These are phyloP conservation scores for Uloborus diversus DNA, from an alignment of 1,140 invertebrate genomes.

Conservation along the genomic window DNA sequence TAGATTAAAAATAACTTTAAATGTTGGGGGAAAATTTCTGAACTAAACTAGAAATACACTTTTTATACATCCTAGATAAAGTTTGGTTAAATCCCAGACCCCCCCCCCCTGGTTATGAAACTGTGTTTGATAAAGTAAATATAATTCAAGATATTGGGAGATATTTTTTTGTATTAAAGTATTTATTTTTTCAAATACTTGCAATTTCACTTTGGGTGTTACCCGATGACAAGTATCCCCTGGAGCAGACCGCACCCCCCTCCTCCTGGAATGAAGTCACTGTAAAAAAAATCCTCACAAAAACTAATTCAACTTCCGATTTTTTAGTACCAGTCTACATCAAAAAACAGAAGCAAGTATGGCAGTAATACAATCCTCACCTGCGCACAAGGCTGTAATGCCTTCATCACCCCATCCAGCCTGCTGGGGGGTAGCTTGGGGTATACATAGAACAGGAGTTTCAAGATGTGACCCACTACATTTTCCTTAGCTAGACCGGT, in stretches of 20 bases:
- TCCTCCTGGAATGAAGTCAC: too few species aligned
- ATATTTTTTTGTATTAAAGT: neutral
- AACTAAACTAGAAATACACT: too few species aligned
- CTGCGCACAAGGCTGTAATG: conserved; percentile 79
- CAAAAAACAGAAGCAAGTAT: neutral
- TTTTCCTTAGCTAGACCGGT: conserved; percentile 87
- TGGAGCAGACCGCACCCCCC: too few species aligned
- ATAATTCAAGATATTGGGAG: neutral
- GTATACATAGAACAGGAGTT: conserved; percentile 92
- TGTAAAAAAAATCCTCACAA: neutral
- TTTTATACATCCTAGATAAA: too few species aligned
- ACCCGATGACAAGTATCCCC: too few species aligned
- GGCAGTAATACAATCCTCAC: conserved; percentile 44
- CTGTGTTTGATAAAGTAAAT: too few species aligned
- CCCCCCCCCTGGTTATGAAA: too few species aligned
- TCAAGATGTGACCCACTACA: conserved; percentile 91
- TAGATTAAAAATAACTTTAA: too few species aligned
- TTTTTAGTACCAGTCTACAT: too few species aligned
- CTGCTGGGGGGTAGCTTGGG: conserved; percentile 82
- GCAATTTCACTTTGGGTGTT: neutral
- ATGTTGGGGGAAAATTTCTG: too few species aligned
- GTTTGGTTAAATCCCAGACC: too few species aligned
- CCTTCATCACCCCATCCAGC: conserved; percentile 84
- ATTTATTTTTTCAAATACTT: neutral
- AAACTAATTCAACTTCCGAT: neutral